Percentiles rank a stretch among this genome's conserved stretches.
These are phyloP conservation scores for Emydoidea blandingii DNA, from an alignment of 2,797 vertebrate genomes.

Conservation along the genomic window DNA sequence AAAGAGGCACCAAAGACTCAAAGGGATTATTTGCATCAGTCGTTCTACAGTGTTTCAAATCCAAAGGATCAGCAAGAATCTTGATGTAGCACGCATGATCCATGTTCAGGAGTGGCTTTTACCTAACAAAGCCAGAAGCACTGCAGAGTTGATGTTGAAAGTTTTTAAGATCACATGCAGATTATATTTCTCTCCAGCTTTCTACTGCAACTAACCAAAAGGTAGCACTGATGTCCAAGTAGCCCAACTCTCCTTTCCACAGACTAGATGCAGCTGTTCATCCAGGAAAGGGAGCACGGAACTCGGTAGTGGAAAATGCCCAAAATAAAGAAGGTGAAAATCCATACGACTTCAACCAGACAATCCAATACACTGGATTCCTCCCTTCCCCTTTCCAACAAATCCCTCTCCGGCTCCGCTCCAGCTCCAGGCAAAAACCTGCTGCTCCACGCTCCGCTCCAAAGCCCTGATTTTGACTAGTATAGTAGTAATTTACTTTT, in stretches of 20 bases:
- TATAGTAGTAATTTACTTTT: background rate
- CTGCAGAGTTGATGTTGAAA: background rate
- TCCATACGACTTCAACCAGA: background rate
- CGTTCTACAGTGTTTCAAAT: background rate
- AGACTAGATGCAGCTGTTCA: background rate
- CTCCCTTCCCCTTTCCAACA: background rate
- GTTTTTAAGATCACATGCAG: background rate
- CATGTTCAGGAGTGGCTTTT: background rate
- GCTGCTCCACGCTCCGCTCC: too few species aligned
- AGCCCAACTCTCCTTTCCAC: background rate
- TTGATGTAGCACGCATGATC: background rate
- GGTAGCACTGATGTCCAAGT: background rate
- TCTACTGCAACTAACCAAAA: background rate
- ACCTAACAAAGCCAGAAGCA: background rate
- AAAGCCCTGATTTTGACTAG: background rate
- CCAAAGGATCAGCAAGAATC: background rate
- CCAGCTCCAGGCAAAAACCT: too few species aligned
- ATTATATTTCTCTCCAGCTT: background rate
- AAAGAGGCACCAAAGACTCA: background rate
- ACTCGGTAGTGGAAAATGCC: background rate
- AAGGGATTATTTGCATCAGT: background rate
- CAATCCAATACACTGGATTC: background rate
- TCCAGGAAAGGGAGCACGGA: fast-evolving
- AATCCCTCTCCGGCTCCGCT: background rate
- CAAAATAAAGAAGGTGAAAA: background rate